Evolutionary conservation across 2,888 invertebrate genomes (phyloP), one percentile per base, ranked within the genome.

Genomic region (Pristionchus japonicus): DNA sequence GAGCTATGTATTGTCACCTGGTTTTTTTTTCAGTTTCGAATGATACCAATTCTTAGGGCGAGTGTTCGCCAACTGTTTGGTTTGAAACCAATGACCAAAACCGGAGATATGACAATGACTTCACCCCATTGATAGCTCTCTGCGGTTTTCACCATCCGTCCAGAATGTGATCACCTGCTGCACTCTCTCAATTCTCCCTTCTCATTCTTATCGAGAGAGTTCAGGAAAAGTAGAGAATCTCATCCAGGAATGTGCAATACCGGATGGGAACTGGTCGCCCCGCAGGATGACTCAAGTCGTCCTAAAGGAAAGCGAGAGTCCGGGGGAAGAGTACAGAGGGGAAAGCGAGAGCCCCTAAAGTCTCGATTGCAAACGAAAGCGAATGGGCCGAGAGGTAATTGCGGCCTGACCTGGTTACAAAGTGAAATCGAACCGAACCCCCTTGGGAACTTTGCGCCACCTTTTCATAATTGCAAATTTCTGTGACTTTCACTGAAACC

Each of bases 311-410:
- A 77, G 40, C 43, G 77, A 77, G 37, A 77, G 77, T 77, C 27
- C 67, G 31, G 4, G 17, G 17, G n/a, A 17, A 77, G 77, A 77
- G 77, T 77, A 77, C 40, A 77, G 77, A 77, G 70, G 64, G 23
- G 52, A 23, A 20, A 23, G 64, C 43, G 77, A n/a, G 77, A 77
- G 43, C 77, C 77, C 64, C 64, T 70, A 70, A 47, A 77, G 77
- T 77, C 77, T 77, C 77, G 77, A 77, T 77, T 77, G 77, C 77
- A 47, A 77, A 27, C 40, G 77, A 77, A 47, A 77, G 77, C n/a
- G 77, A 77, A 47, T 77, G 77, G 77, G 43, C 40, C 40, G 77
- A 27, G 43, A 40, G 77, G 77, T 77, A 77, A 77, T 77, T 77
- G 77, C 77, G 27, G 11, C 7, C 77, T 77, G 77, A 77, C 77